Base-by-base conservation (phyloP, 1,140 invertebrate genomes). In the Macrotrachela quadricornifera region DNA sequence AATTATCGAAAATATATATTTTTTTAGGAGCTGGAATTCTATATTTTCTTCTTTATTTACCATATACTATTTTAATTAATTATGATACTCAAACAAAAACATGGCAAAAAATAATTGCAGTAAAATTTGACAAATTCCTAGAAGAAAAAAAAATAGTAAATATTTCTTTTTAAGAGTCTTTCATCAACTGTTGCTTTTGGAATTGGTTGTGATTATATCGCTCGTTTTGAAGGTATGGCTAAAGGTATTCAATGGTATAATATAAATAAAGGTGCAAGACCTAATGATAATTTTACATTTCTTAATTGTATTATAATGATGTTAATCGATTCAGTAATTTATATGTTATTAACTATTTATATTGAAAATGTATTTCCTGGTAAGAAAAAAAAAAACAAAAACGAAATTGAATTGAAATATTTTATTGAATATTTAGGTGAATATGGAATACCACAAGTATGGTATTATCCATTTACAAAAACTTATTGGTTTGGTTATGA, bases 161-260 rank as follows among this genome's bases (percentile, higher is more conserved):
- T 30, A n/a, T n/a, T n/a, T n/a, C n/a, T n/a, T 30, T 30, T 30
- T 2, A 4, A 30, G 21, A 77, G 78, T 60, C 62, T 84, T 10
- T 73, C 77, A 40, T 76, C 76, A 8, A 83, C 82, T 60, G 78
- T 80, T 1, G 80, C 79, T 1, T 80, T 85, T 77, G 77, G 79
- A 0, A 80, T 77, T 62, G 81, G 79, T 6, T 78, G 81, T 57
- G 71, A 65, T 42, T 76, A 82, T 16, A 80, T 55, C 54, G 79
- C 43, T 69, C 73, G 60, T 73, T 76, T 63, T 77, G 82, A 74
- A 75, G 75, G 61, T 73, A 73, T 59, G 55, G 74, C 73, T 10
- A 61, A 73, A 10, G 81, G 81, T 39, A 64, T 81, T 15, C 79
- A 84, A 61, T 87, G 82, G 82, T 59, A 65, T 36, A 81, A 82